phyloP scores from a whole-genome alignment of 2,888 invertebrate genomes.

The Acanthopleura granulata region DNA sequence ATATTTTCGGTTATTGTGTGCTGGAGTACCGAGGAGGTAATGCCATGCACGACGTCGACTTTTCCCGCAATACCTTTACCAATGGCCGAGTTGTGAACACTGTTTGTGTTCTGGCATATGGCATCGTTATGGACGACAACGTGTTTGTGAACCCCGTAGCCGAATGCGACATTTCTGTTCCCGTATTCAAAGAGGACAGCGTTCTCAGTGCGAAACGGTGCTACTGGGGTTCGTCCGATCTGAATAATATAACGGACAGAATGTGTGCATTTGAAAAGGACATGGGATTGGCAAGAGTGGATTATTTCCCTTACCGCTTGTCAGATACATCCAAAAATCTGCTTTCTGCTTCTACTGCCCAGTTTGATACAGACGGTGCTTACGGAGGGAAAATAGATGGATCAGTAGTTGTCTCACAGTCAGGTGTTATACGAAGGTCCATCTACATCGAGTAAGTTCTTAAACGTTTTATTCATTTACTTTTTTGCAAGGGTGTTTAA shows the following conservation, averaged over 20 bases:
- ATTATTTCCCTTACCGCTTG: neutral
- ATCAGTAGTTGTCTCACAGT: too few relatives aligned
- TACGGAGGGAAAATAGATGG: neutral
- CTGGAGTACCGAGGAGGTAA: neutral
- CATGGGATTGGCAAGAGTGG: neutral
- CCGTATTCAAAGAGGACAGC: neutral
- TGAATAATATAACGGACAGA: neutral
- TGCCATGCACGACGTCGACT: too few relatives aligned
- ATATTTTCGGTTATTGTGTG: neutral
- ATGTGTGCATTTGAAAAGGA: conserved; percentile 13
- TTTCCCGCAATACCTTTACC: neutral
- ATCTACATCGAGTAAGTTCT: neutral
- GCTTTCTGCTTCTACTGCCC: neutral
- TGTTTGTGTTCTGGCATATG: neutral
- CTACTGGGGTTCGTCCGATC: conserved; percentile 1
- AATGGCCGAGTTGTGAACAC: neutral
- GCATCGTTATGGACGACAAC: neutral
- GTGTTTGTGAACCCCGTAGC: neutral
- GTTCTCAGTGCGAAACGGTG: neutral
- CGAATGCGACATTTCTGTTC: neutral
- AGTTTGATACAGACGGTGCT: neutral
- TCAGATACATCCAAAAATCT: neutral
- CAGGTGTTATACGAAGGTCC: neutral
- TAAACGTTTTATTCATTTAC: too few relatives aligned
- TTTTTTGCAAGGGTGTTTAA: too few relatives aligned